phyloP scores from a whole-genome alignment of 2,888 invertebrate genomes.

The Callyntrura guangdongensis region DNA sequence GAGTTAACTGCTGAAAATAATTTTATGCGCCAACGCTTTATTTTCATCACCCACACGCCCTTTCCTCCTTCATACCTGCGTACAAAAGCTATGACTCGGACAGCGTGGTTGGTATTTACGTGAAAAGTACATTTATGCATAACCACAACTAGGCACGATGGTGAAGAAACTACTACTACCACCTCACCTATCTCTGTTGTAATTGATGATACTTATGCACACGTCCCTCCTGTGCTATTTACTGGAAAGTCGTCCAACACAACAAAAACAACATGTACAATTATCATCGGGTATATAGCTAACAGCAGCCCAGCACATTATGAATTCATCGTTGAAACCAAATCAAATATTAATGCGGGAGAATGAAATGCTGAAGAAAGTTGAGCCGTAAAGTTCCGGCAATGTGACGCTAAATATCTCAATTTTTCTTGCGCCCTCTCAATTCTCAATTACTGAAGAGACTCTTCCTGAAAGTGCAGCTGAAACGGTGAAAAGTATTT shows the following conservation, averaged over 20 bases:
- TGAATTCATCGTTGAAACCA: slow-evolving; percentile 27
- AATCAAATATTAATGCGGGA: slow-evolving; percentile 67
- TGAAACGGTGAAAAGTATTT: slow-evolving; percentile 16
- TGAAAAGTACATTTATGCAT: background rate
- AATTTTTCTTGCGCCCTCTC: slow-evolving; percentile 14
- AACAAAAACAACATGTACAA: background rate
- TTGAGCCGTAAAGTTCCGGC: slow-evolving; percentile 1
- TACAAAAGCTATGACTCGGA: background rate
- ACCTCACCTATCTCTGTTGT: background rate
- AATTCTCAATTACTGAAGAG: slow-evolving; percentile 29
- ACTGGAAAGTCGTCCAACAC: slow-evolving; percentile 59
- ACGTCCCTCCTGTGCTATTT: slow-evolving; percentile 57
- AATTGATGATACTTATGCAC: slow-evolving; percentile 49
- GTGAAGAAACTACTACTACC: background rate
- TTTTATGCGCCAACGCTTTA: slow-evolving; percentile 38
- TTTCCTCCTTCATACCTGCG: slow-evolving; percentile 28
- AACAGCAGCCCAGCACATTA: background rate
- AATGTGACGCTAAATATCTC: slow-evolving; percentile 20
- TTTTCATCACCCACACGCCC: slow-evolving; percentile 20
- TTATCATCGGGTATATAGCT: background rate
- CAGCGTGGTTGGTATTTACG: background rate
- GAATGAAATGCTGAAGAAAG: slow-evolving; percentile 38
- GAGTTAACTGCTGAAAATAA: slow-evolving; percentile 60
- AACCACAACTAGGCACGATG: background rate
- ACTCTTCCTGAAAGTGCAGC: background rate